phyloP scores from a whole-genome alignment of 2,888 invertebrate species.

The Macrosoma leucophasiata region DNA sequence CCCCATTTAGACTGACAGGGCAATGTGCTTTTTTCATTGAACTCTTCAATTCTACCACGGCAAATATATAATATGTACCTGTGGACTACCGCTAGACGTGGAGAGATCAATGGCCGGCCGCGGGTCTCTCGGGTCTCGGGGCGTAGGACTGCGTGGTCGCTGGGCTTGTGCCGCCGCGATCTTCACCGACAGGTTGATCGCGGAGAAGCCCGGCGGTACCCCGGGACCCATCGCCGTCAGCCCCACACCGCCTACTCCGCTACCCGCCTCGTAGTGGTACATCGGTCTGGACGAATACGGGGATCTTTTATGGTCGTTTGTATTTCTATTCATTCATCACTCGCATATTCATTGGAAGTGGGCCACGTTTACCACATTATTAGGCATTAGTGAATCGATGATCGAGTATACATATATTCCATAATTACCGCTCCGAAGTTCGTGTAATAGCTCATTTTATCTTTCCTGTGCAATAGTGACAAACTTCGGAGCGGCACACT shows the following conservation, averaged over 20 bases:
- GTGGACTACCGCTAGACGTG: slow-evolving; percentile 91
- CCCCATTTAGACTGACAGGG: no score
- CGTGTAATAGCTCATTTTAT: no score
- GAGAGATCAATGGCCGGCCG: slow-evolving; percentile 91
- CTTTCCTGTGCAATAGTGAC: not conserved
- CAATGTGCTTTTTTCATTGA: no score
- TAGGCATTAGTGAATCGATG: slow-evolving; percentile 29
- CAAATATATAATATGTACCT: no score
- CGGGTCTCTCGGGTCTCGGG: slow-evolving; percentile 85
- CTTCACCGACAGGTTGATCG: slow-evolving; percentile 90
- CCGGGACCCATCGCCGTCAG: slow-evolving; percentile 80
- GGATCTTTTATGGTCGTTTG: slow-evolving; percentile 6
- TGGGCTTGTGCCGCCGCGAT: slow-evolving; percentile 84
- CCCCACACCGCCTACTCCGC: slow-evolving; percentile 74
- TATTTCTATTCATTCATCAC: slow-evolving; percentile 1
- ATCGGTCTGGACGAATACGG: slow-evolving; percentile 78
- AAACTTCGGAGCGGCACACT: no score
- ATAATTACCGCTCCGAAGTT: no score
- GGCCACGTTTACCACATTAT: slow-evolving; percentile 70
- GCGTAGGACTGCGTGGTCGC: slow-evolving; percentile 83
- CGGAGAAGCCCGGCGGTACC: slow-evolving; percentile 84
- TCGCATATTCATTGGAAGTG: no score
- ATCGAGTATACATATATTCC: no score
- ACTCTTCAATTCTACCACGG: no score
- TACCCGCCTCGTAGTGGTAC: slow-evolving; percentile 84